Percentiles rank a stretch among this genome's conserved stretches.
phyloP scores from a whole-genome alignment of 1,140 invertebrate genomes.

The Ylistrum balloti region DNA sequence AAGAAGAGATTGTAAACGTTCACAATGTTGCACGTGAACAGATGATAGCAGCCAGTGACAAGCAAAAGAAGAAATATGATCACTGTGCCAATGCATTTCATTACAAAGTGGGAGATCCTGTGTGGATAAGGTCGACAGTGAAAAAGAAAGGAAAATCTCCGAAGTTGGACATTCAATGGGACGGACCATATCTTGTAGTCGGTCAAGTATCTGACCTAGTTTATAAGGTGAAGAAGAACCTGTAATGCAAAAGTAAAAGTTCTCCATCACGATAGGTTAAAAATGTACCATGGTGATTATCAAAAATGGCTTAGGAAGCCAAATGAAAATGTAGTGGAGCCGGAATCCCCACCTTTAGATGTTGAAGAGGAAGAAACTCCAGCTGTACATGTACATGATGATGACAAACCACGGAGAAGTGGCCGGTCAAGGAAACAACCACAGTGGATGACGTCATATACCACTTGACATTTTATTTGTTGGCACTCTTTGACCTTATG shows the following conservation, averaged over 20 bases:
- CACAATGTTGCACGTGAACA: constrained; percentile 35
- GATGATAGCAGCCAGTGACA: not conserved
- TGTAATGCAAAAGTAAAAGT: not conserved
- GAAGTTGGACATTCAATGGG: not conserved
- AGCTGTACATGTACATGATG: not conserved
- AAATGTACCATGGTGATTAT: not conserved
- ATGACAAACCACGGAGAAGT: not conserved
- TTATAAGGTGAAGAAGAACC: not conserved
- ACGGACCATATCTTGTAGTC: not conserved
- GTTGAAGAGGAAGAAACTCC: not conserved
- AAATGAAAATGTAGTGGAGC: not conserved
- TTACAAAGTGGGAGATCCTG: too few species aligned
- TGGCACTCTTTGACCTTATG: not conserved
- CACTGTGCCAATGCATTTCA: not conserved
- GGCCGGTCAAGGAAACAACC: not conserved
- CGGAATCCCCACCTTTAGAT: not conserved
- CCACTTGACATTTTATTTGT: not conserved
- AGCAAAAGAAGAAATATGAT: constrained; percentile 46
- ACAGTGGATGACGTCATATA: not conserved
- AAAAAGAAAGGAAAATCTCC: not conserved
- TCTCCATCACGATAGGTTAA: not conserved
- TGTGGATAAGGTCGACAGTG: too few species aligned
- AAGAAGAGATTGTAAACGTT: not conserved
- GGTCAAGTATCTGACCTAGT: not conserved
- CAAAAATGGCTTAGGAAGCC: not conserved